Percentiles rank a stretch among this genome's conserved stretches.
These are phyloP conservation scores for Oreohelix idahoensis DNA, from an alignment of 1,140 invertebrate genomes.

Conservation along the genomic window DNA sequence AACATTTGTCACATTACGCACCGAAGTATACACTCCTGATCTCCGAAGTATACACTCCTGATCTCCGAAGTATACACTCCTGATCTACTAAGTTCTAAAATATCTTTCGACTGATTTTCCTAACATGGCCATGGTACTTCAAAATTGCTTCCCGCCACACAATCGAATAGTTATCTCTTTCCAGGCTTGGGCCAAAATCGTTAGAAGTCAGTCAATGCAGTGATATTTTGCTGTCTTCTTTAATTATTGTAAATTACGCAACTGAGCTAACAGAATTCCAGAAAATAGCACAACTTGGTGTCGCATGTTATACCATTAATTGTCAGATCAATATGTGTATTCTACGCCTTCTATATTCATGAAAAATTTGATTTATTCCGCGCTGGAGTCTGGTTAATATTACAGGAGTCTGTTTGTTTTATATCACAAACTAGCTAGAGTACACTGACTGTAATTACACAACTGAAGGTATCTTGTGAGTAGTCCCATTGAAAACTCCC, in stretches of 20 bases:
- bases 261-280: not conserved
- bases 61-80: too few species aligned
- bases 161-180: not conserved
- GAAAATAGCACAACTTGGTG: constrained; percentile 8
- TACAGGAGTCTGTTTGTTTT: not conserved
- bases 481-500: not conserved
- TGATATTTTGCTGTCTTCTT: not conserved
- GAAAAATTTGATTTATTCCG: not conserved
- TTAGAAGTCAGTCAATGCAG: constrained; percentile 7
- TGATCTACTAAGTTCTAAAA: too few species aligned
- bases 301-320: not conserved
- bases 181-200: not conserved
- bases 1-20: too few species aligned
- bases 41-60: too few species aligned
- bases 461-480: not conserved
- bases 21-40: too few species aligned
- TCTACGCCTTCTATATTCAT: not conserved
- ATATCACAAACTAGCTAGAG: not conserved
- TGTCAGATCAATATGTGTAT: not conserved
- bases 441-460: not conserved
- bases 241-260: constrained; percentile 9
- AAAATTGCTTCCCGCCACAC: not conserved
- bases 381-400: not conserved
- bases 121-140: not conserved
- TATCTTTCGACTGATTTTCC: too few species aligned